Evolutionary conservation across 2,113 vertebrate genomes (phyloP), one percentile per base, ranked within the genome.

Genomic region (Paramisgurnus dabryanus): DNA sequence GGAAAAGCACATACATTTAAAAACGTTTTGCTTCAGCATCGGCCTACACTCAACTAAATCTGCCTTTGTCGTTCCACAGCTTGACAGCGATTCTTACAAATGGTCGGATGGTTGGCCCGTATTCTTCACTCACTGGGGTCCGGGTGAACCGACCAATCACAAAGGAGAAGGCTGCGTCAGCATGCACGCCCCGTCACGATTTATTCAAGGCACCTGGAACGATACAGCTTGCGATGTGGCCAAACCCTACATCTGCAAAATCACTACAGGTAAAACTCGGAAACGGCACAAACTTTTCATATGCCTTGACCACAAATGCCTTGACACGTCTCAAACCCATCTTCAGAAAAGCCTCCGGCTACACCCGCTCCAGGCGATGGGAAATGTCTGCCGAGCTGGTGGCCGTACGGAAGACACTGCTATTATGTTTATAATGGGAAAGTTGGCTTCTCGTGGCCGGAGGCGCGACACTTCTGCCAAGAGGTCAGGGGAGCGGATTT

Each of bases 51-150:
- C 49, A n/a, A 17, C 13, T 34, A 4, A 58, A 12, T 7, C 53
- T 58, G 22, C 17, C 11, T 15, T 39, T n/a, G 18, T 57, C 39
- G 18, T 5, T 7, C 34, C 58, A 66, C 82, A 93, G 91, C 87
- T 83, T 0, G 84, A 89, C 0, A 41, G 70, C 0, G 64, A 70
- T 4, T 83, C 86, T 2, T 94, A 92, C 83, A 18, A 0, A 6
- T 94, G 93, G 93, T 80, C 87, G 0, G 92, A 94, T 0, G 88
- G 86, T 27, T 94, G 93, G 93, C 92, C 93, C 0, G 90, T 94
- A 3, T 92, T 94, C 15, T 94, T 90, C 76, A 91, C 93, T 7
- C 89, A 93, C 45, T 94, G 93, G 93, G 93, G 93, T 17, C 93
- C 92, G 0, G 93, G 91, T 53, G 93, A 94, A 67, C 93, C 93